Evolutionary conservation across 2,888 invertebrate genomes (phyloP).

Genomic region (Quadriops clusia): DNA sequence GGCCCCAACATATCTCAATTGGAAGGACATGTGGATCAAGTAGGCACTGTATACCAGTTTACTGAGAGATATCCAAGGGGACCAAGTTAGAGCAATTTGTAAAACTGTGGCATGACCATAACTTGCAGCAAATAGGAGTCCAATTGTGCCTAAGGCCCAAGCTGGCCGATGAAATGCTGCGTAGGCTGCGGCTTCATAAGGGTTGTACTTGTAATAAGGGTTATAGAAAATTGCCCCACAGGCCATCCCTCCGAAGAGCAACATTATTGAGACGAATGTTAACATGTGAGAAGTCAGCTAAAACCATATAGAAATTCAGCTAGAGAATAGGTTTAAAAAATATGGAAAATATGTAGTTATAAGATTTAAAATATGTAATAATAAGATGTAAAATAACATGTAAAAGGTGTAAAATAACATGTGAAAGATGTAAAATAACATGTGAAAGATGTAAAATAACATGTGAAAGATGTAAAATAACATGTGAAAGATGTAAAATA

Average conservation of each 20-base stretch:
- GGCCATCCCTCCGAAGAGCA: conserved; percentile 39
- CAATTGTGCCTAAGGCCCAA: conserved; percentile 42
- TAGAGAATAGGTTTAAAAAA: too few species aligned
- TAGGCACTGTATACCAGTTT: conserved; percentile 49
- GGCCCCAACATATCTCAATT: conserved; percentile 39
- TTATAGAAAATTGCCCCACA: conserved; percentile 42
- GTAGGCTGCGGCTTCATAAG: conserved; percentile 43
- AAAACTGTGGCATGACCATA: conserved; percentile 36
- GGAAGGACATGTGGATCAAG: conserved; percentile 43
- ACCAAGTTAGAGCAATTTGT: conserved; percentile 42
- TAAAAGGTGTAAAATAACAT: too few species aligned
- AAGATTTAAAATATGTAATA: too few species aligned
- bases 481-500: too few species aligned
- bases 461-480: too few species aligned
- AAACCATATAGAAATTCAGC: conserved; percentile 22
- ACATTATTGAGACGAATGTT: conserved; percentile 31
- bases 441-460: too few species aligned
- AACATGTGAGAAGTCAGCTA: conserved; percentile 42
- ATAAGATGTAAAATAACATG: too few species aligned
- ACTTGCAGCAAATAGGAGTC: conserved; percentile 41
- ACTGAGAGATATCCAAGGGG: conserved; percentile 46
- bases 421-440: too few species aligned
- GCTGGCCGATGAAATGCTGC: conserved; percentile 44
- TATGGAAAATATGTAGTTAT: too few species aligned
- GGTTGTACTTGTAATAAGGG: conserved; percentile 38